Percentiles rank a stretch among this genome's conserved stretches.
Evolutionary conservation across 1,140 invertebrate species (phyloP).

Genomic region (Scylla paramamosain): DNA sequence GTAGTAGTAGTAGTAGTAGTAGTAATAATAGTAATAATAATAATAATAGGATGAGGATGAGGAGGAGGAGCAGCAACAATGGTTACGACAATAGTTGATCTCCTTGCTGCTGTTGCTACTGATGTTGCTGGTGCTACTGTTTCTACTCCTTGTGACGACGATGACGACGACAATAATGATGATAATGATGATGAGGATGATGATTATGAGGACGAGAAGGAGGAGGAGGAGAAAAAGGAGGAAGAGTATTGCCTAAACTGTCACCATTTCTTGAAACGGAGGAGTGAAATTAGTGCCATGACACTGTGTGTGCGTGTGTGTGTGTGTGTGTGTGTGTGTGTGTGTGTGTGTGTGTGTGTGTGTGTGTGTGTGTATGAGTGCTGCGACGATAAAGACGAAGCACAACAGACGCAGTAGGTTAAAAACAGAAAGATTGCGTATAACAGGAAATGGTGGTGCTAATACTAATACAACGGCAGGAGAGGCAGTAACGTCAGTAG

Average conservation of each 20-base stretch:
- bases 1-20: not conserved
- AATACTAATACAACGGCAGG: no score
- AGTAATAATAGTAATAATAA: not conserved
- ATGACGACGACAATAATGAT: not conserved
- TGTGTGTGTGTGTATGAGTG: conserved; percentile 46
- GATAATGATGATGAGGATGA: not conserved
- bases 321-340: conserved; percentile 56
- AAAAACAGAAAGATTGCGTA: no score
- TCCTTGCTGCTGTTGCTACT: not conserved
- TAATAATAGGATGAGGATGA: not conserved
- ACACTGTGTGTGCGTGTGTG: not conserved
- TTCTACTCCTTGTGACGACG: not conserved
- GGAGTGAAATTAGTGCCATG: no score
- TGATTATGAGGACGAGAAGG: not conserved
- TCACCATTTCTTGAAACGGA: no score
- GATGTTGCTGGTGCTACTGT: not conserved
- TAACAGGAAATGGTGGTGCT: no score
- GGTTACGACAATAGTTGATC: not conserved
- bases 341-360: conserved; percentile 55
- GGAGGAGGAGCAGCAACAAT: not conserved
- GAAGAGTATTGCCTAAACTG: no score
- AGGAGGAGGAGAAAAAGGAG: no score
- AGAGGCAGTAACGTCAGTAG: no score
- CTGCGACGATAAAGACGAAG: not conserved
- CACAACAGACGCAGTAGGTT: not conserved